Evolutionary conservation across 1,140 invertebrate genomes (phyloP), one percentile per base, ranked within the genome.

Genomic region (Drosophila erecta): DNA sequence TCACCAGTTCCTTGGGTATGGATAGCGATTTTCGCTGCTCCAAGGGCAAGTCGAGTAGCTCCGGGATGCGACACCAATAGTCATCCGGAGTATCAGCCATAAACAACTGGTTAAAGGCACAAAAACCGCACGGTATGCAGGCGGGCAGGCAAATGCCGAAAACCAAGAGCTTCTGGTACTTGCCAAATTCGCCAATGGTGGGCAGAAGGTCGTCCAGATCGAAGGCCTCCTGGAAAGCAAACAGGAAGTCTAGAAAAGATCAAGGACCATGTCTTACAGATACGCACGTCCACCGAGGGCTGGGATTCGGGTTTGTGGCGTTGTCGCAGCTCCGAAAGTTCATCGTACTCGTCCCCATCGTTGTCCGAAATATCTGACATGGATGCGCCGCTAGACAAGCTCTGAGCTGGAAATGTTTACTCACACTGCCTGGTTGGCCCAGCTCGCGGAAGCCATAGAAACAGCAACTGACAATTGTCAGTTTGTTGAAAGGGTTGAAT

Each of bases 101-200:
- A 91, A 97, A 97, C 2, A 97, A 94, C 90, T 98, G 97, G 93
- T 97, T 97, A 92, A 97, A 98, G 1, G 96, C 96, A 91, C 97
- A 96, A 91, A 97, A 97, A 2, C 97, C 97, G 85, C 97, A 98
- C 0, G 97, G 96, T 58, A 98, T 94, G 77, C 97, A 97, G 4
- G 96, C 96, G 11, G 97, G 97, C 27, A 98, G 92, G 80, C 97
- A 97, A 14, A 98, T 96, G 17, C 97, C 93, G 96, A 96, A 98
- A 20, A 98, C 92, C 44, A 98, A 93, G 56, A 97, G 93, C 81
- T 97, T 97, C 90, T 98, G 97, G 92, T 98, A 98, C 15, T 94
- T 94, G 24, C 97, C 97, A 91, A 97, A 98, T 90, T 98, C 97
- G 4, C 97, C 97, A 54, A 98, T 95, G 90, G 96, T 95, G 3